Evolutionary conservation across 2,888 invertebrate genomes (phyloP), one percentile per base, ranked within the genome.

Genomic region (Perizoma flavofasciatum): DNA sequence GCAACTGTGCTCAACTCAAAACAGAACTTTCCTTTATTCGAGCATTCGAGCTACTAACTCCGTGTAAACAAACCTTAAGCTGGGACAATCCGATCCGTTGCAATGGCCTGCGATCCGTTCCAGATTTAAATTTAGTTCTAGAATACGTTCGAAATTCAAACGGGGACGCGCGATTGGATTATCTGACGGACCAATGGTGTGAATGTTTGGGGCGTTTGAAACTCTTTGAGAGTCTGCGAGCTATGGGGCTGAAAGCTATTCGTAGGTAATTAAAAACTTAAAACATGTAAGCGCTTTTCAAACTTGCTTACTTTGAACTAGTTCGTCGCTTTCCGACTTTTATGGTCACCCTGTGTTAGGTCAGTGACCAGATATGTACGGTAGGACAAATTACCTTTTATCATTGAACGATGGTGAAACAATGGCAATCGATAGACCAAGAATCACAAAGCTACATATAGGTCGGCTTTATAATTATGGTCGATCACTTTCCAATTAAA

Each of bases 61-160:
- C 48, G 50, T 54, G 64, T 65, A 64, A 69, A 65, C 64, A 65
- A 60, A 49, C 60, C 62, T 46, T 66, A 63, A 65, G 65, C 53
- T 44, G 53, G 59, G 53, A 61, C 65, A 54, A 65, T 67, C 67
- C 55, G 66, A 52, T 61, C 67, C 59, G 65, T 55, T 65, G 66
- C 59, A 68, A 54, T 49, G 54, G 50, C 35, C 45, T 32, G 54
- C 55, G 65, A 70, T 68, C 65, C 61, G 67, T 67, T 68, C 57
- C 49, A 69, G 63, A 71, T 71, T 71, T 71, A 69, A 73, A 73
- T 73, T 72, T 70, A 55, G 62, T 58, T 62, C 58, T 59, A 69
- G 69, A 72, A 71, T 67, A 61, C 70, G 68, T 63, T 71, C 59
- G 65, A 69, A 71, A 73, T 73, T 70, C 73, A 71, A 73, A 74